phyloP scores from a whole-genome alignment of 2,888 invertebrate species.

The Loripinus fragilis region DNA sequence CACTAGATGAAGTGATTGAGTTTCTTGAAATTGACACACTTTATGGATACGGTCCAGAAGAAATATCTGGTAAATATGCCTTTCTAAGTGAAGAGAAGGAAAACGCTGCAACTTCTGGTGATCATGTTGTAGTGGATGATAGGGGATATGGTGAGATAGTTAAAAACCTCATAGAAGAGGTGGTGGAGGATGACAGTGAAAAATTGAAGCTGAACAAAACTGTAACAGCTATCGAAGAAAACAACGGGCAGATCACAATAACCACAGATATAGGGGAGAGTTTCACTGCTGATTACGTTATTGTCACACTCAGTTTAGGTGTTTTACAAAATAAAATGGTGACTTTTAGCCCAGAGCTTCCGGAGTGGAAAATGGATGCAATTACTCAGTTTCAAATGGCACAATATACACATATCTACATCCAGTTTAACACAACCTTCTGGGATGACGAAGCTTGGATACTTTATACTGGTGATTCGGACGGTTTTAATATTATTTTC shows the following conservation, averaged over 20 bases:
- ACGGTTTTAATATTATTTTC: conserved; percentile 36
- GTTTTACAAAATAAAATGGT: conserved; percentile 39
- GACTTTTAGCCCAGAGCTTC: conserved; percentile 44
- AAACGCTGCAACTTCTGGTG: neutral
- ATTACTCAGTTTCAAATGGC: conserved; percentile 41
- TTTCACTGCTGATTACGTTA: conserved; percentile 45
- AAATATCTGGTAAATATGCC: neutral
- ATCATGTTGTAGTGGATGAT: neutral
- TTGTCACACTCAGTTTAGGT: conserved; percentile 33
- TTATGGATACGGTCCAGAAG: conserved; percentile 11
- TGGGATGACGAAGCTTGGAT: conserved; percentile 46
- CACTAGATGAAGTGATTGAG: conserved; percentile 38
- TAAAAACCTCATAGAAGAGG: neutral
- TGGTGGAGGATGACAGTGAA: conserved; percentile 1
- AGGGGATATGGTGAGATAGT: neutral
- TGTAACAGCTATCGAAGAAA: conserved; percentile 36
- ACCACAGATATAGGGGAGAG: conserved; percentile 32
- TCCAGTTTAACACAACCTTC: conserved; percentile 44
- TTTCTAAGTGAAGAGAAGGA: neutral
- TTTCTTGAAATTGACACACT: conserved; percentile 35
- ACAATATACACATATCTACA: conserved; percentile 41
- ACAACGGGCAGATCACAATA: conserved; percentile 28
- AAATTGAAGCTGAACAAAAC: conserved; percentile 38
- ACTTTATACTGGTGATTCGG: conserved; percentile 33
- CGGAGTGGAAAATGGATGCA: conserved; percentile 42